A percentile compares a stretch with the other conserved stretches of the same genome.
These are phyloP conservation scores for Darevskia nairensis DNA, from an alignment of 2,797 vertebrate species.

Conservation along the genomic window DNA sequence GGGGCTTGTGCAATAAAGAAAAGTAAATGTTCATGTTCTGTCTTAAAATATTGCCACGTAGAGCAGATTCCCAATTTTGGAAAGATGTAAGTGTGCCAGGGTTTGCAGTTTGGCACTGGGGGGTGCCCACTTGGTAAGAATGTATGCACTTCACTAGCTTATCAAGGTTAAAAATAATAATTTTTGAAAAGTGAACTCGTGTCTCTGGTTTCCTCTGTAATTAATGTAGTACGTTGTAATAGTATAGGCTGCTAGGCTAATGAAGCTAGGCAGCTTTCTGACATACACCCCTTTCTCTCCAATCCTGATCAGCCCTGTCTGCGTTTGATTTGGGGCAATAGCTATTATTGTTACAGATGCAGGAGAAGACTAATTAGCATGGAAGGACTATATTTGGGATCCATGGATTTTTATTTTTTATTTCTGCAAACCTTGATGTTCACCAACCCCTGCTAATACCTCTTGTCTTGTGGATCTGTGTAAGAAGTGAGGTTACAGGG, in stretches of 20 bases:
- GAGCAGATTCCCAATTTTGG: neutral
- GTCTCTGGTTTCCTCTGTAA: neutral
- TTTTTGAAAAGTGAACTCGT: neutral
- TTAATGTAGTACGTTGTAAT: neutral
- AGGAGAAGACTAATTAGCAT: no score
- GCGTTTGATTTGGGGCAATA: neutral
- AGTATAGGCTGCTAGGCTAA: neutral
- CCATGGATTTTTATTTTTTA: no score
- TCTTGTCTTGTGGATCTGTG: no score
- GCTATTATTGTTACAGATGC: neutral
- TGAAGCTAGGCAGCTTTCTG: neutral
- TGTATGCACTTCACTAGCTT: neutral
- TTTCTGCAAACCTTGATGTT: no score
- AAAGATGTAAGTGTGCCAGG: neutral
- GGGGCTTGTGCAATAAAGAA: slow-evolving; percentile 28
- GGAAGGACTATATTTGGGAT: no score
- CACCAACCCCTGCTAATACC: no score
- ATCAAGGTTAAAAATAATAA: neutral
- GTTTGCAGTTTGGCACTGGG: neutral
- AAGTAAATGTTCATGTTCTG: slow-evolving; percentile 2
- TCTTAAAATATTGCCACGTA: neutral
- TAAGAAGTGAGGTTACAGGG: no score
- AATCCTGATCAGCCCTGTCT: neutral
- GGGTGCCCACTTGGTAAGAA: neutral
- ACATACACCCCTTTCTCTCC: neutral